Conservation (phyloP, 2,797 vertebrate species). For the Helicolenus hilgendorfi region DNA sequence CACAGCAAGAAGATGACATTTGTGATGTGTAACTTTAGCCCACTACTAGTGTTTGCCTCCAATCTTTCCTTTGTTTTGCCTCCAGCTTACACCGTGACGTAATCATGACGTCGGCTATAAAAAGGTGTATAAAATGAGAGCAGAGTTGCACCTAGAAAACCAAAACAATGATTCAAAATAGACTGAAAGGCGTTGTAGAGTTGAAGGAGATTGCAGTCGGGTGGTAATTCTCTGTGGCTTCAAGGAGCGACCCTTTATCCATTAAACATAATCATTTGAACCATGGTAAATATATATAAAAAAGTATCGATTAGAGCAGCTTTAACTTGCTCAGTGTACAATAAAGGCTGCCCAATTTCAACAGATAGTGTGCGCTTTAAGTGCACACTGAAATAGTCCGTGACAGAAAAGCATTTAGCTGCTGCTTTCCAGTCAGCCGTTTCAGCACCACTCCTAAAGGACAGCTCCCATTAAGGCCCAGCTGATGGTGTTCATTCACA, state of each 20-base stretch:
- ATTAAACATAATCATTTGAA: not conserved
- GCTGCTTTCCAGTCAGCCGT: conserved; percentile 18
- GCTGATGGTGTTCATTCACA: not conserved
- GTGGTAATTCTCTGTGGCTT: not conserved
- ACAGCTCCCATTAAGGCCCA: conserved; percentile 51
- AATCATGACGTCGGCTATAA: too few species aligned
- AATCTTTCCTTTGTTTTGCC: too few species aligned
- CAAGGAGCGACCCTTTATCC: not conserved
- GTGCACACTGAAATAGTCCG: not conserved
- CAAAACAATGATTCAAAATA: not conserved
- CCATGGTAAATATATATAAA: not conserved
- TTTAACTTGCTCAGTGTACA: not conserved
- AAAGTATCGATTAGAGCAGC: not conserved
- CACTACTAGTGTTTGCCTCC: too few species aligned
- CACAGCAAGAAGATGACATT: too few species aligned
- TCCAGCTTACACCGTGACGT: too few species aligned
- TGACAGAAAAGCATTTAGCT: conserved; percentile 1
- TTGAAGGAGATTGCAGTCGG: too few species aligned
- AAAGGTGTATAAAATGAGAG: not conserved
- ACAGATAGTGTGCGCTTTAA: not conserved
- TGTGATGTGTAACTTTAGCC: too few species aligned
- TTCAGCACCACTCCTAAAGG: conserved; percentile 57
- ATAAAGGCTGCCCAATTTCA: not conserved
- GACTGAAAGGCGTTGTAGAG: not conserved
- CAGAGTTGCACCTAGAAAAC: not conserved